Evolutionary conservation across 2,113 vertebrate species (phyloP), one percentile per base, ranked within the genome.

Genomic region (Mormyrus iriodes): DNA sequence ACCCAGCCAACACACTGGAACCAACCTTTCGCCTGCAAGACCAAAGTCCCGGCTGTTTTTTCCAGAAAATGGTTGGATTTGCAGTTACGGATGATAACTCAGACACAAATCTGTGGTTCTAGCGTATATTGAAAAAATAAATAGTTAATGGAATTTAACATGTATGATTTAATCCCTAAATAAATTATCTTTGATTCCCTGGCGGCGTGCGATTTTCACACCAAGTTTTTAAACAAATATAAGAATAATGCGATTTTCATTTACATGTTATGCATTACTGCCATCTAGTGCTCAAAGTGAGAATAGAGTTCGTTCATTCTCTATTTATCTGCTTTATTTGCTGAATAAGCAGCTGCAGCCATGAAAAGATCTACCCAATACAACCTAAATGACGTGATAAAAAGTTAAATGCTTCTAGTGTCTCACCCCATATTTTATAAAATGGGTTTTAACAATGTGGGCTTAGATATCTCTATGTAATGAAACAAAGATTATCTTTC

Each of bases 221-320:
- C 27, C 27, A 79, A 79, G 73, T 79, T 79, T 42, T 42, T 39
- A 42, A 79, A 31, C 61, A 69, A 31, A 79, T 42, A 53, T 52
- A n/a, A 39, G 48, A 17, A 86, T 52, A 69, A 65, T 31, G 21
- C n/a, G 4, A n/a, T 61, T 53, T 51, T 53, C 88, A 24, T 39
- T 42, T 65, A 53, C 7, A 9, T 88, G 73, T 17, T 35, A 52
- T 52, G 73, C 65, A 21, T 53, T 89, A 91, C 89, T 91, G 89
- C 92, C 92, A 91, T 27, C 93, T 88, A 55, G 91, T 90, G 93
- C n/a, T 90, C 3, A 87, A 27, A 58, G 10, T 21, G 3, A 17
- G 15, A 85, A 49, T 4, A 46, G 3, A 85, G 42, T 12, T 15
- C 44, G 82, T 85, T 85, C 44, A 13, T 39, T 76, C 69, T 39